These are phyloP conservation scores for Portunus trituberculatus DNA, from an alignment of 1,140 invertebrate genomes.

Conservation along the genomic window DNA sequence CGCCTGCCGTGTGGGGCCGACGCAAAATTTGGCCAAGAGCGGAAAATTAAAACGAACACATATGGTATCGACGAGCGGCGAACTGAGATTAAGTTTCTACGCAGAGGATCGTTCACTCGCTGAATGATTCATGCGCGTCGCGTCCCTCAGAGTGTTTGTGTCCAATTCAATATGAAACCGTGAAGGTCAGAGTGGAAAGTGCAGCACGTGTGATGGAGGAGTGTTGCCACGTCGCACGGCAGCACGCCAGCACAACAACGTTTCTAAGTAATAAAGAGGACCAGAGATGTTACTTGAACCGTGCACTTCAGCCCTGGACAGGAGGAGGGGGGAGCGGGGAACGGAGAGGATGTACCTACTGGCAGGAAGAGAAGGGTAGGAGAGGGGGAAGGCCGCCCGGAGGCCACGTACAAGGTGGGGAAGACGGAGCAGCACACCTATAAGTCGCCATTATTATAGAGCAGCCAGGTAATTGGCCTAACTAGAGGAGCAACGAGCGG, in stretches of 20 bases:
- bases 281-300: not conserved
- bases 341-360: not conserved
- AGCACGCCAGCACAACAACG: not conserved
- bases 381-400: not conserved
- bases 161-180: not conserved
- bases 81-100: conserved; percentile 59
- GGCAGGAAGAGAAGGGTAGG: not conserved
- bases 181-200: not conserved
- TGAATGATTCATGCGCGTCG: not conserved
- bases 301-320: not conserved
- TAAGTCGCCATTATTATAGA: conserved; percentile 47
- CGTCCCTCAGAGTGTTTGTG: not conserved
- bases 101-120: not conserved
- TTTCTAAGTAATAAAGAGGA: conserved; percentile 12
- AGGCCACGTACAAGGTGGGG: not conserved
- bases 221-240: conserved; percentile 39
- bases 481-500: conserved; percentile 38
- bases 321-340: not conserved
- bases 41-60: conserved; percentile 61
- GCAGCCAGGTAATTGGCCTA: conserved; percentile 38
- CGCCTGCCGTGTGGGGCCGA: not conserved
- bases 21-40: conserved; percentile 9
- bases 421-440: not conserved
- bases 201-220: conserved; percentile 53
- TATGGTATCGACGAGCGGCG: conserved; percentile 55